Base-by-base conservation (phyloP, 2,888 invertebrate species). In the Pasiphila rectangulata region DNA sequence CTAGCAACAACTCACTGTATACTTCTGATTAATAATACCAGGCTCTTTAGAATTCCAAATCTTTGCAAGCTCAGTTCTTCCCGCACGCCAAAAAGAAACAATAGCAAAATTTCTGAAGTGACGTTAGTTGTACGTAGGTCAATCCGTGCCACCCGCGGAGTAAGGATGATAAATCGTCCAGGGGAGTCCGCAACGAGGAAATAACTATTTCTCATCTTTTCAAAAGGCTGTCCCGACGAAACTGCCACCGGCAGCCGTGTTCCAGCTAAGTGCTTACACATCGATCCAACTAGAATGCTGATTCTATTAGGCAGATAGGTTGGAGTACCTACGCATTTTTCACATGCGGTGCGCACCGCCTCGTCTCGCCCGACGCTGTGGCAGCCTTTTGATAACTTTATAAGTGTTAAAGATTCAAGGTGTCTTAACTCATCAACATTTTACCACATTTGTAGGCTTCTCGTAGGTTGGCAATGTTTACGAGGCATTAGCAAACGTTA, bases 181-280 rank as follows among this genome's bases (percentile, higher is more conserved):
- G 64, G 78, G 73, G 74, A 74, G 76, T 78, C 77, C 69, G 67
- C 69, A 63, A 69, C 70, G 67, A 75, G 75, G 74, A 80, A 78
- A 78, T 81, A 82, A 82, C 83, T 80, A 83, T 83, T 83, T 79
- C 80, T 81, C 83, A 80, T 82, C 79, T 83, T 83, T 82, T 78
- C 67, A 78, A 81, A 79, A 72, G 75, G 70, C 72, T 75, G 71
- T 72, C 72, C 71, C 61, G 65, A 66, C 69, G 61, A 72, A 79
- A 76, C 76, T 81, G 83, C 79, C 83, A 81, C 67, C 57, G 60
- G 60, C 83, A 83, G 74, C 59, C 71, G 64, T 75, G 72, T 74
- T 67, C 20, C 67, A 63, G 62, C 60, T 73, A 77, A 75, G 72
- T 73, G 72, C 77, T 74, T 73, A 75, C 73, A 75, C 66, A 68